Percentiles rank a stretch among this genome's conserved stretches.
Conservation (phyloP, 2,113 vertebrate genomes). For the Chascanopsetta lugubris region DNA sequence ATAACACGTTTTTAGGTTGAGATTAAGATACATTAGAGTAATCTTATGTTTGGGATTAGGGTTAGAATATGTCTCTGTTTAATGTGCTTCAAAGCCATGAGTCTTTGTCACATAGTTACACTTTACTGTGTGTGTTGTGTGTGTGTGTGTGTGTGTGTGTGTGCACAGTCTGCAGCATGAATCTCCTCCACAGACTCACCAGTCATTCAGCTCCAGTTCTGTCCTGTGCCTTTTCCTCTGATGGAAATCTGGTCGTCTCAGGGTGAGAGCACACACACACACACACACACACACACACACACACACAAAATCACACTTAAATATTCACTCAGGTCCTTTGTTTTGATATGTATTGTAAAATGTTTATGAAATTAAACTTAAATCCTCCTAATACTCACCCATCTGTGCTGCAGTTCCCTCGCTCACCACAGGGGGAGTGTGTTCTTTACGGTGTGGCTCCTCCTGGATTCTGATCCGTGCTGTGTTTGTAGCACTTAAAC, state of each 20-base stretch:
- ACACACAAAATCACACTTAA: background rate
- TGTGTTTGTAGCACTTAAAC: conserved; percentile 1
- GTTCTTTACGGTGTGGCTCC: conserved; percentile 27
- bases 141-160: conserved; percentile 8
- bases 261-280: conserved; percentile 80
- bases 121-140: background rate
- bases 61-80: too few species aligned
- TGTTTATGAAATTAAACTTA: background rate
- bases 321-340: background rate
- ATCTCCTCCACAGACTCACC: conserved; percentile 78
- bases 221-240: conserved; percentile 87
- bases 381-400: background rate
- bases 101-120: too few species aligned
- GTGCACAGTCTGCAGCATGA: conserved; percentile 80
- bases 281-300: too few species aligned
- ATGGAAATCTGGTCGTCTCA: conserved; percentile 86
- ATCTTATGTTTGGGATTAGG: too few species aligned
- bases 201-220: conserved; percentile 88
- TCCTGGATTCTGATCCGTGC: conserved; percentile 21
- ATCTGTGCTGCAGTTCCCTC: conserved; percentile 23
- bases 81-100: too few species aligned
- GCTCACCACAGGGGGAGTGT: conserved; percentile 61
- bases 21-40: too few species aligned
- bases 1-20: too few species aligned
- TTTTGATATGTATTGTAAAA: background rate